Evolutionary conservation across 2,797 vertebrate species (phyloP), one percentile per base, ranked within the genome.

Genomic region (Moxostoma hubbsi): DNA sequence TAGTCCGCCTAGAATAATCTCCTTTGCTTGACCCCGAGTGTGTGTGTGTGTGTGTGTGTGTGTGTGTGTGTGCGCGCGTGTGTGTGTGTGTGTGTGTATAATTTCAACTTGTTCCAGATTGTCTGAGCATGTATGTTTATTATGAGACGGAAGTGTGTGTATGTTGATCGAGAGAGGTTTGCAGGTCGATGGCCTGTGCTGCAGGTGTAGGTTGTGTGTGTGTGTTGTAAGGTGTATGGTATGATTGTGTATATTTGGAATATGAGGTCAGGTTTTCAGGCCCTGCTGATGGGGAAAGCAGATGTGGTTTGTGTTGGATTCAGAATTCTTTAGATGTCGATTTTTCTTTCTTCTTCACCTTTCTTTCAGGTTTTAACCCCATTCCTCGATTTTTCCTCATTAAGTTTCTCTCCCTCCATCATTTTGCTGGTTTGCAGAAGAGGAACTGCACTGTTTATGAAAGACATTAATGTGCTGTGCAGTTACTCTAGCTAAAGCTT

Each of bases 391-490:
- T 63, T 85, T 84, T 86, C 84, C 85, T 76, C 83, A 87, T 86
- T 73, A 75, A 83, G 89, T 72, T 87, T 81, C 82, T 78, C 65
- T 47, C 73, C 74, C 59, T 79, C 64, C 76, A 68, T 82, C 87
- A 89, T 90, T 89, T 91, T 87, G 90, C 90, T 86, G 85, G 88
- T 72, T 64, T 65, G 90, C 87, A 89, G 87, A 90, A 87, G 89
- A 91, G 90, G 90, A 93, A 93, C 87, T 90, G 89, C 90, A 91
- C 91, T 93, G 92, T 94, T 93, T 92, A 93, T 92, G 88, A 93
- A 93, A 89, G 87, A 86, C 90, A 92, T 93, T 94, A 93, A 93
- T 93, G 92, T 92, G 89, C 90, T 93, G 92, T 92, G 92, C 93
- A 93, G 94, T 93, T 93, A 91, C 90, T 87, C 90, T 92, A 90